These are phyloP conservation scores for Hemicentrotus pulcherrimus DNA, from an alignment of 35 echinoderm and acorn worm genomes.

Conservation along the genomic window DNA sequence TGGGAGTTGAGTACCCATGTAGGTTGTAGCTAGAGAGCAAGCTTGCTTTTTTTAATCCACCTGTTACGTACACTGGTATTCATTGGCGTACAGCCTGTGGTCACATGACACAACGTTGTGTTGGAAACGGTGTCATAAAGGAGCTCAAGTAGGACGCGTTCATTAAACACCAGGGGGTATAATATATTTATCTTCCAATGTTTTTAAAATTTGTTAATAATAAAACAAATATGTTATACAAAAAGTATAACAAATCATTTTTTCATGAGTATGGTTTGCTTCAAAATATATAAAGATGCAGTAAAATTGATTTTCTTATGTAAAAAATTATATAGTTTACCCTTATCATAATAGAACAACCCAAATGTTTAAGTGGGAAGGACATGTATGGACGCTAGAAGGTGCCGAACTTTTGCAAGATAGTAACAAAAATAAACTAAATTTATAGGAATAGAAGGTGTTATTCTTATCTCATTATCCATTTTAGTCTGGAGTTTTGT, in stretches of 20 bases:
- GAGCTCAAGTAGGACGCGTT: not conserved
- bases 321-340: too few relatives aligned
- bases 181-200: not conserved
- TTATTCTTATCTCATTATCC: not conserved
- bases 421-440: too few relatives aligned
- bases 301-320: too few relatives aligned
- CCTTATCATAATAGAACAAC: not conserved
- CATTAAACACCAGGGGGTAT: not conserved
- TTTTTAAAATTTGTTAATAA: not conserved
- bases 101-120: conserved; percentile 45
- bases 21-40: too few relatives aligned
- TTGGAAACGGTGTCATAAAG: conserved; percentile 24
- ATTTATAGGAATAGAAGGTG: too few relatives aligned
- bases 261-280: too few relatives aligned
- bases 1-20: too few relatives aligned
- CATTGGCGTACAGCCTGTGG: not conserved
- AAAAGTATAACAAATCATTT: too few relatives aligned
- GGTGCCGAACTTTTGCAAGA: too few relatives aligned
- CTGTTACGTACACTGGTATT: not conserved
- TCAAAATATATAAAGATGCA: too few relatives aligned
- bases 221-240: not conserved
- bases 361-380: not conserved
- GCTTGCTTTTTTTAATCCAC: not conserved
- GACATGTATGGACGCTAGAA: not conserved
- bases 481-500: not conserved